Conservation (phyloP, 1,140 invertebrate genomes). For the Cheumatopsyche charites region DNA sequence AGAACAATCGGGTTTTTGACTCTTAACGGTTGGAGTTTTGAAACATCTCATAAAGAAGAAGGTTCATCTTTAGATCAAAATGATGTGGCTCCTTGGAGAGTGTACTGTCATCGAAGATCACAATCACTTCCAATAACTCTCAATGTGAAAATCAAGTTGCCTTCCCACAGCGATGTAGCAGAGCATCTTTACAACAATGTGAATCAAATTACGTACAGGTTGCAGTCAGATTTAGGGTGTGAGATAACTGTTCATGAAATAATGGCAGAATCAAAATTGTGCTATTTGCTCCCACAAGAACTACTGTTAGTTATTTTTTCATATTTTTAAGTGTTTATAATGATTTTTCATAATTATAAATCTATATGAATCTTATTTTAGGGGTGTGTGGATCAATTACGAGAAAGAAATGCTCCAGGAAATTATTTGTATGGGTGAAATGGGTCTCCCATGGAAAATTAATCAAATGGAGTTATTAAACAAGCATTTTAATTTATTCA, state of each 20-base stretch:
- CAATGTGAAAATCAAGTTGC: slow-evolving; percentile 80
- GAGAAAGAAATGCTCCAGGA: slow-evolving; percentile 90
- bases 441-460: slow-evolving; percentile 82
- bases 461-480: slow-evolving; percentile 82
- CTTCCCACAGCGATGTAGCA: slow-evolving; percentile 59
- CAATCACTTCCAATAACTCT: slow-evolving; percentile 84
- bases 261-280: slow-evolving; percentile 88
- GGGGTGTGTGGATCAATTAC: slow-evolving; percentile 88
- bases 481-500: slow-evolving; percentile 80
- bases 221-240: slow-evolving; percentile 87
- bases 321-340: slow-evolving; percentile 8
- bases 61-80: slow-evolving; percentile 69
- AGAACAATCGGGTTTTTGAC: slow-evolving; percentile 82
- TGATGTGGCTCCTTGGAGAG: slow-evolving; percentile 35
- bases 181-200: slow-evolving; percentile 79
- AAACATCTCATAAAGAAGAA: slow-evolving; percentile 72
- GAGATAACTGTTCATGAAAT: slow-evolving; percentile 93
- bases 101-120: slow-evolving; percentile 76
- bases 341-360: slow-evolving; percentile 33
- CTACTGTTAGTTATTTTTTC: slow-evolving; percentile 75
- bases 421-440: slow-evolving; percentile 85
- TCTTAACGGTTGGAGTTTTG: slow-evolving; percentile 80
- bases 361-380: slow-evolving; percentile 53
- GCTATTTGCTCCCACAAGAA: slow-evolving; percentile 86
- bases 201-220: slow-evolving; percentile 83